Percentiles rank a stretch among this genome's conserved stretches.
Evolutionary conservation across 2,888 invertebrate genomes (phyloP).

Genomic region (Chaetogeoica ovagalla): DNA sequence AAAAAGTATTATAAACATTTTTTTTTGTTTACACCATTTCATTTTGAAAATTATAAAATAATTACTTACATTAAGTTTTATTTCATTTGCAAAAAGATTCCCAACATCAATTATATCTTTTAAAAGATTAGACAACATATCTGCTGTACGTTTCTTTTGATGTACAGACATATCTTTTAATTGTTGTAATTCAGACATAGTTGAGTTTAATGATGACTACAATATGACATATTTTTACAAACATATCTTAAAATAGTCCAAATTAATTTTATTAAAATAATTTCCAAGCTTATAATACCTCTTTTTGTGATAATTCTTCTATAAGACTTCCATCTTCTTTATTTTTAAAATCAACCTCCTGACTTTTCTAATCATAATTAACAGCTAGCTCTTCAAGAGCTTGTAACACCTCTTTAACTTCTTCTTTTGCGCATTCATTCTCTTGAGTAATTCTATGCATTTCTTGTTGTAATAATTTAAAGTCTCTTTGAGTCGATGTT

Average conservation of each 20-base stretch:
- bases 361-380: constrained; percentile 98
- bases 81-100: constrained; percentile 80
- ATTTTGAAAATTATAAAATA: neutral
- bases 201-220: constrained; percentile 74
- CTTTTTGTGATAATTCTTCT: constrained; percentile 87
- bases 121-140: constrained; percentile 89
- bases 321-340: constrained; percentile 89
- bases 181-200: constrained; percentile 89
- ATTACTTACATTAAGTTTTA: constrained; percentile 63
- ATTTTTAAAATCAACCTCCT: constrained; percentile 94
- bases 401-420: constrained; percentile 96
- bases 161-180: constrained; percentile 88
- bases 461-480: constrained; percentile 90
- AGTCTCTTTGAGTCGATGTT: constrained; percentile 76
- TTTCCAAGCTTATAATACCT: constrained; percentile 61
- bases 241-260: too few species aligned
- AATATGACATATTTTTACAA: constrained; percentile 15
- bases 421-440: constrained; percentile 96
- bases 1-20: constrained; percentile 9
- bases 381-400: constrained; percentile 98
- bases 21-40: neutral
- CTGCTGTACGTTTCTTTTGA: constrained; percentile 93
- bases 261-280: too few species aligned
- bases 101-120: constrained; percentile 95
- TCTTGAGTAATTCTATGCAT: constrained; percentile 96